phyloP scores from a whole-genome alignment of 2,797 vertebrate species.

The Heliangelus exortis region DNA sequence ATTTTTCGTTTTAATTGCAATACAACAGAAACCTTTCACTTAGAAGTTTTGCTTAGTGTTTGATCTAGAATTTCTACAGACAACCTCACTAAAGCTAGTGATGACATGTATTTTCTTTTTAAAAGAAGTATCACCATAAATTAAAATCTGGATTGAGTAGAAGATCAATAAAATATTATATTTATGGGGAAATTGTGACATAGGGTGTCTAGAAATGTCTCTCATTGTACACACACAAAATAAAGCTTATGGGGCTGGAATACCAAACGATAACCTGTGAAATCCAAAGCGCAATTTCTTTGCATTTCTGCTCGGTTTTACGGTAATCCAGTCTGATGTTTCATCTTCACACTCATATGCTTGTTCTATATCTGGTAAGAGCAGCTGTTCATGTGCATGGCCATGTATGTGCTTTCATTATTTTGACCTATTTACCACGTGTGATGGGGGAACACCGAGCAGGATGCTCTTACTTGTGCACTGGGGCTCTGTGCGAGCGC shows the following conservation, averaged over 20 bases:
- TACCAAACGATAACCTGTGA: neutral
- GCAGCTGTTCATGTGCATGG: neutral
- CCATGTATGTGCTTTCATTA: neutral
- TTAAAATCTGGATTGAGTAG: neutral
- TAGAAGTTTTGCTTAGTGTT: neutral
- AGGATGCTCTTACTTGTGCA: neutral
- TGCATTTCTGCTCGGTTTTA: neutral
- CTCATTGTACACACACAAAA: neutral
- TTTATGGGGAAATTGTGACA: neutral
- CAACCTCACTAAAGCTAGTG: neutral
- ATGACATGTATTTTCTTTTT: neutral
- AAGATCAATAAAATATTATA: neutral
- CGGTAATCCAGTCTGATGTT: neutral
- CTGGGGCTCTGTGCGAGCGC: neutral
- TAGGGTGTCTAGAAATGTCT: neutral
- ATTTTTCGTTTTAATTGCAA: neutral
- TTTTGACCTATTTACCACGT: neutral
- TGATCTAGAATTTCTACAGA: neutral
- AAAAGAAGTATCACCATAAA: neutral
- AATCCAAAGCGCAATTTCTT: neutral
- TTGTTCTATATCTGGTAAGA: neutral
- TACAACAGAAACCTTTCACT: neutral
- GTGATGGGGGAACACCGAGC: neutral
- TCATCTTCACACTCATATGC: neutral
- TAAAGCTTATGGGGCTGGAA: neutral